A percentile compares a stretch with the other conserved stretches of the same genome.
phyloP scores from a whole-genome alignment of 2,113 vertebrate genomes.

The Bufo gargarizans region DNA sequence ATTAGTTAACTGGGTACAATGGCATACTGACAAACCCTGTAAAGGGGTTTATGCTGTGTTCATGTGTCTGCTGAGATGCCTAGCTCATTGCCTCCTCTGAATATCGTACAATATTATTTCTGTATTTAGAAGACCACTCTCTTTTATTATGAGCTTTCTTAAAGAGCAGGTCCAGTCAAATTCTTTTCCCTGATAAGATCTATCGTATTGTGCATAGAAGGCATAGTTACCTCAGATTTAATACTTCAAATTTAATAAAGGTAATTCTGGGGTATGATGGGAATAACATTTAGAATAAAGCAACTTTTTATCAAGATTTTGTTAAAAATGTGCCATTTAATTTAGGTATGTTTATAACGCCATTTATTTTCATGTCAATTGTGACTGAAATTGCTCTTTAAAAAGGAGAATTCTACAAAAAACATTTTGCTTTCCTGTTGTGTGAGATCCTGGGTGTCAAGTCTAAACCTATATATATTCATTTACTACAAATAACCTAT shows the following conservation, averaged over 20 bases:
- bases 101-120: not conserved
- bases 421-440: not conserved
- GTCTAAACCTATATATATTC: not conserved
- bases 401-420: not conserved
- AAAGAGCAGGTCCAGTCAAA: not conserved
- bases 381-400: not conserved
- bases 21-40: not conserved
- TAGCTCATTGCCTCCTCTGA: not conserved
- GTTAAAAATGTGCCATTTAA: not conserved
- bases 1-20: conserved; percentile 65
- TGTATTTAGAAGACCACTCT: not conserved
- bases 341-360: not conserved
- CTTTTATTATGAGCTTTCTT: not conserved
- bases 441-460: not conserved
- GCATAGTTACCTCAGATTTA: too few species aligned
- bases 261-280: not conserved
- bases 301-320: not conserved
- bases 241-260: too few species aligned
- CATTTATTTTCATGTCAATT: not conserved
- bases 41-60: not conserved
- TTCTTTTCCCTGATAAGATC: not conserved
- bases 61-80: not conserved
- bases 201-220: too few species aligned
- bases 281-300: not conserved
- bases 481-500: not conserved